Base-by-base conservation (phyloP, 2,797 vertebrate species). In the Sciurus vulgaris region DNA sequence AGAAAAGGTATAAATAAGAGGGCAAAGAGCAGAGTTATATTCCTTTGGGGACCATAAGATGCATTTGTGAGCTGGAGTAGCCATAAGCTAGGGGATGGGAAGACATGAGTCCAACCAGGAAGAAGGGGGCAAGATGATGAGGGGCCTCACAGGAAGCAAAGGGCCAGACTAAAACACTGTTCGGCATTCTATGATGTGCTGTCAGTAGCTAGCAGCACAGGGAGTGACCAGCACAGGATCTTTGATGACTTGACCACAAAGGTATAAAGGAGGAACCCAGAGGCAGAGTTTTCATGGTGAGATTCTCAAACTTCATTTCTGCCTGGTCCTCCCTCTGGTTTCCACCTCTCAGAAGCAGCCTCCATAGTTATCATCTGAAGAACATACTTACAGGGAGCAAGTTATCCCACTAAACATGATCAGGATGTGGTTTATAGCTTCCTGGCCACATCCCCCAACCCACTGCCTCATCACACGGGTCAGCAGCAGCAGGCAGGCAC, bases 351-450 rank as follows among this genome's bases (percentile, higher is more conserved):
- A 47, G 73, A 86, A 69, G 73, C 67, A 38, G 88, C 69, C n/a
- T 69, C 35, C 7, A 1, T 4, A 41, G 67, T 74, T 93, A 96
- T 96, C 95, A 47, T 6, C 56, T 15, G 13, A 22, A 1, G 33
- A 24, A 44, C 89, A 91, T 22, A 33, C 47, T 28, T 28, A 33
- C 30, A 6, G 6, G 86, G 72, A 54, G 47, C 61, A 73, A 82
- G 59, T 83, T 93, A 94, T 93, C 93, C 93, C 74, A 9, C 15
- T 1, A 14, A 82, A 44, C 86, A 96, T 26, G 20, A 13, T 81
- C 86, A 74, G 94, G 49, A 94, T 94, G 78, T 73, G 79, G 94
- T 93, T 96, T 56, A 13, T 63, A 85, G 47, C 70, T 89, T 96
- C 96, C 93, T 89, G 91, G 86, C 91, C 94, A 93, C 86, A 89